A percentile compares a stretch with the other conserved stretches of the same genome.
phyloP scores from a whole-genome alignment of 35 echinoderm and acorn worm genomes.

The Patiria miniata region DNA sequence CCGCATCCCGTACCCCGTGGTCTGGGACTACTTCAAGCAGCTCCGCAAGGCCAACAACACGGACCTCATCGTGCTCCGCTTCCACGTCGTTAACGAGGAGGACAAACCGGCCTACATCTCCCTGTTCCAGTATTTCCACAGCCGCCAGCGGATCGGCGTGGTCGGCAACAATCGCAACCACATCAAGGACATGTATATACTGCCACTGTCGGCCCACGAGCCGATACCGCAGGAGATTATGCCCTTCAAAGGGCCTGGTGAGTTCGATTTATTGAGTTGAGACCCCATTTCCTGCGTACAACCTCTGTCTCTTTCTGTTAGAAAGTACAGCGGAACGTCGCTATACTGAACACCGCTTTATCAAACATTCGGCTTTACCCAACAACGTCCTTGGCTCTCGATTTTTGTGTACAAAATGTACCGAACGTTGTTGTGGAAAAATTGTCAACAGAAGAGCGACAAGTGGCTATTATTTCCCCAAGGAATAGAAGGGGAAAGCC shows the following conservation, averaged over 20 bases:
- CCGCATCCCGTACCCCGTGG: slow-evolving; percentile 68
- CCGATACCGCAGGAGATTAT: slow-evolving; percentile 55
- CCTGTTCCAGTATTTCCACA: slow-evolving; percentile 92
- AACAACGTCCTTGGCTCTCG: no score
- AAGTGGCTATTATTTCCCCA: no score
- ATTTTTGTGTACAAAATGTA: no score
- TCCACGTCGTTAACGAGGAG: slow-evolving; percentile 75
- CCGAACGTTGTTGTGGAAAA: no score
- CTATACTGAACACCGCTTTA: no score
- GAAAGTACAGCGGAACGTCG: no score
- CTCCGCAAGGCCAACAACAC: slow-evolving; percentile 66
- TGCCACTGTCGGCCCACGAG: slow-evolving; percentile 73
- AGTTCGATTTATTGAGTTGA: background rate
- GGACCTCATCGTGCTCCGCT: slow-evolving; percentile 73
- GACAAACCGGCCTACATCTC: slow-evolving; percentile 70
- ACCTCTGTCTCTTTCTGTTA: no score
- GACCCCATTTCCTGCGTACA: no score
- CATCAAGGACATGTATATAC: slow-evolving; percentile 94
- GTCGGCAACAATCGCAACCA: slow-evolving; percentile 71
- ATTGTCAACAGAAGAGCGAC: no score
- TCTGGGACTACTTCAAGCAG: slow-evolving; percentile 96
- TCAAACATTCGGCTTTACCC: no score
- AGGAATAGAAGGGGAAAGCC: no score
- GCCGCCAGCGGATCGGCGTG: slow-evolving; percentile 84
- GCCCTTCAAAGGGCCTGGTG: slow-evolving; percentile 89